A percentile compares a stretch with the other conserved stretches of the same genome.
Evolutionary conservation across 2,888 invertebrate species (phyloP).

Genomic region (Philopedon plagiatum): DNA sequence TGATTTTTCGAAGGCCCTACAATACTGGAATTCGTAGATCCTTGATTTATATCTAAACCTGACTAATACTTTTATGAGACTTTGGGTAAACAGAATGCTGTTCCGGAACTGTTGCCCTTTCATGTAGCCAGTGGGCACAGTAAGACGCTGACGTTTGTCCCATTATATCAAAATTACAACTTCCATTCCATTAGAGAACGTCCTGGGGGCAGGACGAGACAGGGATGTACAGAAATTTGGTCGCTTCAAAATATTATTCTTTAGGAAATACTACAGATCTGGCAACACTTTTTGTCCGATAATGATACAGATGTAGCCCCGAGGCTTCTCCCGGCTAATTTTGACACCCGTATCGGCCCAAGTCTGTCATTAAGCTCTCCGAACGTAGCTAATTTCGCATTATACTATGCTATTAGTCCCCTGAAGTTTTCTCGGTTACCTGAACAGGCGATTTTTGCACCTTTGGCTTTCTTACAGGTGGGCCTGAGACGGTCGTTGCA

Average conservation of each 20-base stretch:
- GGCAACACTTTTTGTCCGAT: slow-evolving; percentile 29
- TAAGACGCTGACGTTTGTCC: no score
- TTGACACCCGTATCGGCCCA: slow-evolving; percentile 51
- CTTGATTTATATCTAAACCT: no score
- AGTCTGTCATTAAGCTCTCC: slow-evolving; percentile 50
- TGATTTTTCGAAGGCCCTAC: no score
- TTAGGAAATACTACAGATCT: not conserved
- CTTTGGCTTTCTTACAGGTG: slow-evolving; percentile 44
- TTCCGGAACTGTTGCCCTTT: no score
- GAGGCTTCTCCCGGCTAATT: slow-evolving; percentile 50
- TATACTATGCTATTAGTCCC: slow-evolving; percentile 50
- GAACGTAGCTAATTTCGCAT: slow-evolving; percentile 51
- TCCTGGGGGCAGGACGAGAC: no score
- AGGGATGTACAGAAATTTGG: no score
- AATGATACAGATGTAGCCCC: slow-evolving; percentile 49
- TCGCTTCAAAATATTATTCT: not conserved
- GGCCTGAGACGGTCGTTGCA: not conserved
- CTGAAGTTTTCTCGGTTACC: slow-evolving; percentile 49
- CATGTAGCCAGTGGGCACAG: no score
- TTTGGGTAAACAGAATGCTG: no score
- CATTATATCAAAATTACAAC: no score
- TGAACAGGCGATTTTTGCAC: slow-evolving; percentile 44
- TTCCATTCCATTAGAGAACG: no score
- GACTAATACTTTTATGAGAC: no score
- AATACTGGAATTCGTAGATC: no score